Evolutionary conservation across 2,113 vertebrate genomes (phyloP).

Genomic region (Spea bombifrons): DNA sequence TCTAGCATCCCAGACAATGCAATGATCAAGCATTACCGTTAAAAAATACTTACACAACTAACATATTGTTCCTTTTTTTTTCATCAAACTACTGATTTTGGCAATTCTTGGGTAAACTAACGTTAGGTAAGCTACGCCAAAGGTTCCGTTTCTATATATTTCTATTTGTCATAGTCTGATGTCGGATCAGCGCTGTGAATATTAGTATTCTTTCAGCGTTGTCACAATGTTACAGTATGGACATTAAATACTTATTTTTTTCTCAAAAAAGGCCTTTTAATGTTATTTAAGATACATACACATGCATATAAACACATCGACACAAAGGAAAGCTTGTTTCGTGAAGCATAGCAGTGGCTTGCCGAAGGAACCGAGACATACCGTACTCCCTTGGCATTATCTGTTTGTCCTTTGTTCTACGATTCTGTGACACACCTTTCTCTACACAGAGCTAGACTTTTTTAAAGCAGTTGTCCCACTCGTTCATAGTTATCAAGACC

Average conservation of each 20-base stretch:
- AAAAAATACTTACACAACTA: conserved; percentile 44
- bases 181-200: no score
- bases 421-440: conserved; percentile 51
- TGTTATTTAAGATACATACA: conserved; percentile 50
- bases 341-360: conserved; percentile 51
- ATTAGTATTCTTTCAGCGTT: no score
- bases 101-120: conserved; percentile 2
- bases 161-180: no score
- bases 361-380: conserved; percentile 34
- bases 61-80: conserved; percentile 44
- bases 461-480: conserved; percentile 43
- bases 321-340: conserved; percentile 52
- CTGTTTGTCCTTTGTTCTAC: conserved; percentile 60
- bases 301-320: conserved; percentile 1
- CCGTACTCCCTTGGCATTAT: conserved; percentile 25
- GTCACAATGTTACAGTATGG: no score
- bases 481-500: neutral
- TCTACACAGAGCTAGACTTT: conserved; percentile 54
- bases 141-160: no score
- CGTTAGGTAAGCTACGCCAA: no score
- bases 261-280: conserved; percentile 48
- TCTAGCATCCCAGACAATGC: conserved; percentile 48
- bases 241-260: neutral
- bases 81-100: conserved; percentile 55
- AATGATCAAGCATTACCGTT: conserved; percentile 49